phyloP scores from a whole-genome alignment of 2,113 vertebrate species.

The Tupaia tana region DNA sequence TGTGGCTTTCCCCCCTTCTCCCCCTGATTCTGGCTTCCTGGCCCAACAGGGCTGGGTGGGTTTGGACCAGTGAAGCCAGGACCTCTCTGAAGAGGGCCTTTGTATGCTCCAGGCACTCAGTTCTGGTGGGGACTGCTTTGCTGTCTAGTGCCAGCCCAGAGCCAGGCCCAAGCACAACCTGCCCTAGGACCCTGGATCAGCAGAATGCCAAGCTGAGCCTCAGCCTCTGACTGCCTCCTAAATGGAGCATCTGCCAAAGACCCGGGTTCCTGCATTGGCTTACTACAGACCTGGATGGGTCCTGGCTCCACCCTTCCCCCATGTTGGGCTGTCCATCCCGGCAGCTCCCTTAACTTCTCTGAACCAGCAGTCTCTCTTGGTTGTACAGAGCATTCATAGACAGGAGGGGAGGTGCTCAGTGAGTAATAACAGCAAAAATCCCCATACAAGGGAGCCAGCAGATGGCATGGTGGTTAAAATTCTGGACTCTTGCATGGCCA shows the following conservation, averaged over 20 bases:
- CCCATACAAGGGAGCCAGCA: too few relatives aligned
- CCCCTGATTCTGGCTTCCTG: not conserved
- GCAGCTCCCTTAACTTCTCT: not conserved
- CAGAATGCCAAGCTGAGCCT: not conserved
- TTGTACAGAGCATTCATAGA: too few relatives aligned
- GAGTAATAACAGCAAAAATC: not conserved
- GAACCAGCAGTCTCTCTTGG: not conserved
- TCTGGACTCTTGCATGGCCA: too few relatives aligned
- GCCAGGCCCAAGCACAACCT: not conserved
- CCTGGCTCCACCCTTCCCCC: not conserved
- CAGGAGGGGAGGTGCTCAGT: not conserved
- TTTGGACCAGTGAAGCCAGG: not conserved
- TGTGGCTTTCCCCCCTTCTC: not conserved
- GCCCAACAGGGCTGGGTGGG: not conserved
- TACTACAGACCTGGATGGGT: not conserved
- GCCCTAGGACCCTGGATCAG: accelerated
- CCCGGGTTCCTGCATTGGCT: not conserved
- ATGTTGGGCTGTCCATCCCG: not conserved
- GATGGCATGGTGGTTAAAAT: too few relatives aligned
- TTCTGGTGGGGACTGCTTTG: not conserved
- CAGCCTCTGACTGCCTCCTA: not conserved
- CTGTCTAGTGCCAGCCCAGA: not conserved
- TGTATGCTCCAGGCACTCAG: not conserved
- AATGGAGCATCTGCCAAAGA: not conserved
- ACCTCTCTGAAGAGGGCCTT: not conserved